Evolutionary conservation across 1,140 invertebrate species (phyloP), one percentile per base, ranked within the genome.

Genomic region (Drosophila mojavensis): DNA sequence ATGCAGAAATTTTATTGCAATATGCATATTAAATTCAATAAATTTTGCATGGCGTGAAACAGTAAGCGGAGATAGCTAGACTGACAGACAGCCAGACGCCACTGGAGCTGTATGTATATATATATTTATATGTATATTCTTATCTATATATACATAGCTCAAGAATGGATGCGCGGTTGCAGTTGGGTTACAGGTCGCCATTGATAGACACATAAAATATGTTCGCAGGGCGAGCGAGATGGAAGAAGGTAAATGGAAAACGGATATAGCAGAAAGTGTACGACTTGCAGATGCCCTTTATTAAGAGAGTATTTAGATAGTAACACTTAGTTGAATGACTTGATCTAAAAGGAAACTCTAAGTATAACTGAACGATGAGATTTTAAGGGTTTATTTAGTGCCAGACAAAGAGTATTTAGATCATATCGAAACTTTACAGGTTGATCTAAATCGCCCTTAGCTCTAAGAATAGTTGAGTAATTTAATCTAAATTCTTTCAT

Each of bases 11-110:
- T 82, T 79, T 68, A 69, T 75, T 77, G 73, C 83, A 86, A 88
- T 86, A 86, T 86, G 83, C 83, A 86, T 88, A 83, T 88, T 86
- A 86, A 86, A 86, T 86, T 86, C 83, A 88, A 88, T 86, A 88
- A 86, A 86, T 86, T 86, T 82, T 53, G 66, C 39, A 45, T 45
- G 33, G 51, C 50, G 50, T 54, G 53, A 43, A 65, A 51, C 56
- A 67, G 50, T 30, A 41, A 39, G 36, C 47, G 53, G 20, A 24
- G 28, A 69, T 41, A n/a, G 28, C 15, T 53, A 28, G 33, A 48
- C 41, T 47, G 45, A 47, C 17, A 55, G 63, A 24, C 59, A n/a
- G 10, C 20, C 43, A 50, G 47, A 50, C 66, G 65, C 64, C 26
- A 4, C 13, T 50, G 33, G 9, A 47, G 20, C 15, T 0, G 28